Percentiles rank a stretch among this genome's conserved stretches.
phyloP scores from a whole-genome alignment of 1,140 invertebrate species.

The Capitella teleta region DNA sequence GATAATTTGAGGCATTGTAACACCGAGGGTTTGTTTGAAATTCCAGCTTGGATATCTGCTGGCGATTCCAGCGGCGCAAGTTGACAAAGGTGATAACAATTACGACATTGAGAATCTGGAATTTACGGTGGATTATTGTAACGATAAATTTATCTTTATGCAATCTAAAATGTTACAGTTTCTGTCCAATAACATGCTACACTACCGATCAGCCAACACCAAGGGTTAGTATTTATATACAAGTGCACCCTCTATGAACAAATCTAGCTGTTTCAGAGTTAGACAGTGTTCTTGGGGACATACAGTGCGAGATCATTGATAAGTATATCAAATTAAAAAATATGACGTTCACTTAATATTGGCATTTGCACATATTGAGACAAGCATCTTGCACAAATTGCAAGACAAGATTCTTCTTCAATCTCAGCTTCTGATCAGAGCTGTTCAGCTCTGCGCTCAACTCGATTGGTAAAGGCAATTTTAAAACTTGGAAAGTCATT shows the following conservation, averaged over 20 bases:
- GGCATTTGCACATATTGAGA: conserved; percentile 52
- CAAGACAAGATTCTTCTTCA: conserved; percentile 54
- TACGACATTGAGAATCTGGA: conserved; percentile 52
- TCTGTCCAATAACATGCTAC: conserved; percentile 52
- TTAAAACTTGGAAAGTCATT: neutral
- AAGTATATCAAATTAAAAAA: no score
- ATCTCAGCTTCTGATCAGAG: conserved; percentile 48
- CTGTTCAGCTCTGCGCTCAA: conserved; percentile 56
- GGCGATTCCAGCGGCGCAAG: conserved; percentile 53
- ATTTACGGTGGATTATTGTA: conserved; percentile 50
- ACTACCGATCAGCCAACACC: conserved; percentile 64
- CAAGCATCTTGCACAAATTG: conserved; percentile 58
- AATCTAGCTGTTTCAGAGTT: conserved; percentile 51
- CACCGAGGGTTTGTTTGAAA: no score
- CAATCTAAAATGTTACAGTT: conserved; percentile 53
- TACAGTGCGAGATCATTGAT: conserved; percentile 42
- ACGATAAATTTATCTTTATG: no score
- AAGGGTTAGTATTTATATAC: conserved; percentile 46
- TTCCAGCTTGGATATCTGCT: conserved; percentile 66
- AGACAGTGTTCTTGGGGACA: conserved; percentile 62
- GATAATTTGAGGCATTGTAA: no score
- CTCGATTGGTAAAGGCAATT: conserved; percentile 57
- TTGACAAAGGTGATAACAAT: conserved; percentile 45
- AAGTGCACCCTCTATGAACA: neutral
- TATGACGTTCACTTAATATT: no score